These are phyloP conservation scores for Scalopus aquaticus DNA, from an alignment of 2,113 vertebrate species.

Conservation along the genomic window DNA sequence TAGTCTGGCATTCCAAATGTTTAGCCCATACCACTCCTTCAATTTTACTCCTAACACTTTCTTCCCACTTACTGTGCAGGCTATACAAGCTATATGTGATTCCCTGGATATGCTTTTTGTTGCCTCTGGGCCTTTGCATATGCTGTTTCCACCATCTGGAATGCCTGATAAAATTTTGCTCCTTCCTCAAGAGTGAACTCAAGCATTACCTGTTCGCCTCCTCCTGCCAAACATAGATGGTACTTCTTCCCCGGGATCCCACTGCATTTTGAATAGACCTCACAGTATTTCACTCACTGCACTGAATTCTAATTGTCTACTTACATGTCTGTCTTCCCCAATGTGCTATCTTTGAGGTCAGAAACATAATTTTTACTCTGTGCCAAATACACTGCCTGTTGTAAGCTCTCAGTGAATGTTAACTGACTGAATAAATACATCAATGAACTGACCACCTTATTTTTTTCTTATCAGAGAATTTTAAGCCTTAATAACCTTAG, in stretches of 20 bases:
- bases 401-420: neutral
- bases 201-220: neutral
- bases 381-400: neutral
- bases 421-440: slow-evolving; percentile 14
- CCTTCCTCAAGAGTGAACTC: neutral
- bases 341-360: neutral
- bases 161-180: neutral
- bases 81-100: neutral
- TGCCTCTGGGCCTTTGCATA: neutral
- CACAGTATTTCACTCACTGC: neutral
- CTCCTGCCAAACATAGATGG: neutral
- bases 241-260: neutral
- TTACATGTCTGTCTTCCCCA: neutral
- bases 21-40: neutral
- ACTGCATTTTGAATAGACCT: neutral
- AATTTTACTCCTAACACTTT: neutral
- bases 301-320: neutral
- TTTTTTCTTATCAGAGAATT: slow-evolving; percentile 40
- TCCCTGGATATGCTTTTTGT: neutral
- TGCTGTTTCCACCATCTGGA: neutral
- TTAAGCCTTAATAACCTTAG: neutral
- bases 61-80: neutral
- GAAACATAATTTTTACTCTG: neutral
- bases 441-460: neutral
- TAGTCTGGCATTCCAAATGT: neutral